Base-by-base conservation (phyloP, 2,113 vertebrate species). In the Anhinga anhinga region DNA sequence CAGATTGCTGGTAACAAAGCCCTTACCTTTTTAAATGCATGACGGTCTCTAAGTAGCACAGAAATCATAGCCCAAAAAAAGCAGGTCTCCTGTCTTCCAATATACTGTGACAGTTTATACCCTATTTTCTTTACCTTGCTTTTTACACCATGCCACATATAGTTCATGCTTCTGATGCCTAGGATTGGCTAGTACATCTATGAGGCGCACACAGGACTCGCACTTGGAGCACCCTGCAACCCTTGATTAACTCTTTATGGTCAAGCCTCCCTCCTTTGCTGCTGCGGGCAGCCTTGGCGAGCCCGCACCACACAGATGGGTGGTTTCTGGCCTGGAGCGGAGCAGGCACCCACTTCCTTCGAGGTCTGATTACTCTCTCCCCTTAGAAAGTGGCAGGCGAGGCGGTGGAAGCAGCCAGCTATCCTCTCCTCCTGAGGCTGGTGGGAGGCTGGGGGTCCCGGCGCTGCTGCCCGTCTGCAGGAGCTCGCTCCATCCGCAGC, bases 21-120 rank as follows among this genome's bases (percentile, higher is more conserved):
- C 86, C 97, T 98, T 98, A 98, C 97, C 97, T 98, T 95, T 58
- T 87, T 4, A 67, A 93, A 86, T 32, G 88, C 95, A 88, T 92
- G 95, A 13, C 9, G 96, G 30, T 77, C 82, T 88, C 80, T 90
- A 70, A 82, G 69, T 9, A 62, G 79, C 71, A 40, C 71, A 81
- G 47, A 80, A 71, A 96, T 19, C 30, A 71, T 3, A 84, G 93
- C 70, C 70, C 78, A 1, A 38, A 73, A 73, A 36, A 50, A 92
- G 56, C 82, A 49, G 81, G 13, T 83, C 70, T 73, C 74, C 74
- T 79, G 72, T 78, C 77, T 94, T 30, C 85, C 50, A 58, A 4
- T 20, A 65, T 1, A 5, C 53, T 10, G 38, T 45, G 79, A n/a
- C 86, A 95, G 61, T 44, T 97, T 79, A 82, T 44, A 92, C 85